These are phyloP conservation scores for Acrossocheilus fasciatus DNA, from an alignment of 2,797 vertebrate genomes.

Conservation along the genomic window DNA sequence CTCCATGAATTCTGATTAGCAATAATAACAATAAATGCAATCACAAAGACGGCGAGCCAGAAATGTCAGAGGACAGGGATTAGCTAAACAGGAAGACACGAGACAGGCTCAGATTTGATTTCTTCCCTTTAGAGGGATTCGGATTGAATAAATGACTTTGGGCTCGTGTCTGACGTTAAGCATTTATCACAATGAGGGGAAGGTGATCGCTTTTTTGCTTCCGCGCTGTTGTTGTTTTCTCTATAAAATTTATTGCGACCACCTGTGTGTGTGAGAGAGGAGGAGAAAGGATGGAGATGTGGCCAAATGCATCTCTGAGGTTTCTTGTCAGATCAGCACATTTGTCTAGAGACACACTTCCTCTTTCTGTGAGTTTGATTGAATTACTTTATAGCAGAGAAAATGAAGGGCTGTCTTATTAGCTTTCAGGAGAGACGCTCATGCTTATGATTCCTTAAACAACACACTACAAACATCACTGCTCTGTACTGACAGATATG, in stretches of 20 bases:
- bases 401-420: conserved; percentile 74
- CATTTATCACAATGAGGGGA: conserved; percentile 64
- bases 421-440: conserved; percentile 69
- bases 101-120: conserved; percentile 68
- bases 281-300: conserved; percentile 66
- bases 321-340: conserved; percentile 78
- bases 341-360: conserved; percentile 59
- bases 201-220: conserved; percentile 64
- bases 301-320: conserved; percentile 75
- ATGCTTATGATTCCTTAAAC: conserved; percentile 70
- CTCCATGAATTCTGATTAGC: conserved; percentile 68
- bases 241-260: background rate
- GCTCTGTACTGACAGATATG: conserved; percentile 56
- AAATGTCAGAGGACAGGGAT: conserved; percentile 74
- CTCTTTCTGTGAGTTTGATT: conserved; percentile 73
- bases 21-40: conserved; percentile 75
- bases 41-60: conserved; percentile 67
- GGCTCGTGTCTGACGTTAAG: conserved; percentile 71
- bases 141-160: conserved; percentile 70
- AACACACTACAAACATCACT: conserved; percentile 76
- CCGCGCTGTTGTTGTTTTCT: conserved; percentile 19
- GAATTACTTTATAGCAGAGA: conserved; percentile 72
- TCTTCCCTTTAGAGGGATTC: conserved; percentile 57
- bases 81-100: conserved; percentile 72
- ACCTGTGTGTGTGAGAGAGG: conserved; percentile 43